phyloP scores from a whole-genome alignment of 2,888 invertebrate species.

The Melolontha melolontha region DNA sequence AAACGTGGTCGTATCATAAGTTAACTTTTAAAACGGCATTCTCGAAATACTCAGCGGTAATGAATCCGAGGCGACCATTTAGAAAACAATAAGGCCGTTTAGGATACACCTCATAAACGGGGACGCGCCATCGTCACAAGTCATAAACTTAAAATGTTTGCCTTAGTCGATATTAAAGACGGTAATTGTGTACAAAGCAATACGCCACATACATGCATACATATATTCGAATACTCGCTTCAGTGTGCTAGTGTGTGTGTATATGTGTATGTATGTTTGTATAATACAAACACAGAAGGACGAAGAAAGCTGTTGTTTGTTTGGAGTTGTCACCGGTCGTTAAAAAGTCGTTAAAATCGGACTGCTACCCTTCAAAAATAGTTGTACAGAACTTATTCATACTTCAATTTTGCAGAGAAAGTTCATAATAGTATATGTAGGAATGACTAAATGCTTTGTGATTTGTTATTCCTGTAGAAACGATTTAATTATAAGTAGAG shows the following conservation, averaged over 20 bases:
- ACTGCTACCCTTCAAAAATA: conserved; percentile 18
- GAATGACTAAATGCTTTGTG: no score
- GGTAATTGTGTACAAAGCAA: conserved; percentile 35
- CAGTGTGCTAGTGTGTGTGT: not conserved
- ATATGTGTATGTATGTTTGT: conserved; percentile 14
- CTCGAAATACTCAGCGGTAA: conserved; percentile 20
- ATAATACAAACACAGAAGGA: conserved; percentile 27
- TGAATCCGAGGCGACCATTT: conserved; percentile 28
- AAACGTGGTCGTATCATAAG: no score
- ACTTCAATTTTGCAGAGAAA: no score
- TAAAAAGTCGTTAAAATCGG: conserved; percentile 31
- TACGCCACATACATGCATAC: not conserved
- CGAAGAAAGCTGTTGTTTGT: conserved; percentile 29
- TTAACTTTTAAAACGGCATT: conserved; percentile 21
- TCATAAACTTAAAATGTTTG: conserved; percentile 38
- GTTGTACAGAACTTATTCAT: no score
- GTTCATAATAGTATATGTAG: no score
- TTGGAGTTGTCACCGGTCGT: conserved; percentile 20
- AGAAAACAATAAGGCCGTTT: conserved; percentile 38
- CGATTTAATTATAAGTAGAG: no score
- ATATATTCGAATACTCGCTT: not conserved
- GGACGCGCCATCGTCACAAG: conserved; percentile 30
- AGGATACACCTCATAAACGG: conserved; percentile 37
- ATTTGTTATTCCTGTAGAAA: no score
- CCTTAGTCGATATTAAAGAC: conserved; percentile 28